Percentiles rank a stretch among this genome's conserved stretches.
Evolutionary conservation across 2,888 invertebrate genomes (phyloP).

Genomic region (Acleris emargana): DNA sequence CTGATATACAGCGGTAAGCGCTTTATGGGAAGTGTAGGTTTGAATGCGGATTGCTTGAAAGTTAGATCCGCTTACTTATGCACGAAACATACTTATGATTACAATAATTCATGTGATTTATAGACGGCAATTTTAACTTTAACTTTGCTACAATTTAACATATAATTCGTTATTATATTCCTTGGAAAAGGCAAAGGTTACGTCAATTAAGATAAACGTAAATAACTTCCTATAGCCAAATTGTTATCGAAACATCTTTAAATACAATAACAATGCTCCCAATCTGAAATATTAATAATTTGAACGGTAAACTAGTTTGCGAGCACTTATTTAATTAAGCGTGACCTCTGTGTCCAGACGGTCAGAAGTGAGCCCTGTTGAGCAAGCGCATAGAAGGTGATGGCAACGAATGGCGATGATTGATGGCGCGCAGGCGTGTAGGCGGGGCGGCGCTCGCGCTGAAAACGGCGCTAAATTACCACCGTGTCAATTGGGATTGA

Average conservation of each 20-base stretch:
- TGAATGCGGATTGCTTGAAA: slow-evolving; percentile 34
- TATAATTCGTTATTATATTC: neutral
- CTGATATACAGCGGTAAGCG: slow-evolving; percentile 44
- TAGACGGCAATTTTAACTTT: neutral
- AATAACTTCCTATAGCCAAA: neutral
- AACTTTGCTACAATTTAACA: neutral
- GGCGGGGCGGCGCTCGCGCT: slow-evolving; percentile 63
- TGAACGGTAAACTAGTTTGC: slow-evolving; percentile 28
- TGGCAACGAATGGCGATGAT: slow-evolving; percentile 72
- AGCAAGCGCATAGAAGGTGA: slow-evolving; percentile 65
- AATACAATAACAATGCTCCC: neutral
- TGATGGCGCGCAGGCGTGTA: slow-evolving; percentile 65
- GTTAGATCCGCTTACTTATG: slow-evolving; percentile 30
- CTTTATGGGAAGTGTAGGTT: slow-evolving; percentile 41
- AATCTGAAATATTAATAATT: slow-evolving; percentile 1
- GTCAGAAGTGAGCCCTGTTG: slow-evolving; percentile 66
- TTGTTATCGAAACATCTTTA: neutral
- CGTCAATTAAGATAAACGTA: neutral
- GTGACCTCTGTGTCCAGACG: slow-evolving; percentile 49
- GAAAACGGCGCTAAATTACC: slow-evolving; percentile 54
- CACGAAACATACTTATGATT: slow-evolving; percentile 14
- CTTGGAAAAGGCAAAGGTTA: no score
- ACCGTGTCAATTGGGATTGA: slow-evolving; percentile 48
- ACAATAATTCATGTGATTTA: neutral
- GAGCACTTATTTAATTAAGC: slow-evolving; percentile 37